Conservation (phyloP, 2,797 vertebrate genomes). For the Pseudochirops cupreus region DNA sequence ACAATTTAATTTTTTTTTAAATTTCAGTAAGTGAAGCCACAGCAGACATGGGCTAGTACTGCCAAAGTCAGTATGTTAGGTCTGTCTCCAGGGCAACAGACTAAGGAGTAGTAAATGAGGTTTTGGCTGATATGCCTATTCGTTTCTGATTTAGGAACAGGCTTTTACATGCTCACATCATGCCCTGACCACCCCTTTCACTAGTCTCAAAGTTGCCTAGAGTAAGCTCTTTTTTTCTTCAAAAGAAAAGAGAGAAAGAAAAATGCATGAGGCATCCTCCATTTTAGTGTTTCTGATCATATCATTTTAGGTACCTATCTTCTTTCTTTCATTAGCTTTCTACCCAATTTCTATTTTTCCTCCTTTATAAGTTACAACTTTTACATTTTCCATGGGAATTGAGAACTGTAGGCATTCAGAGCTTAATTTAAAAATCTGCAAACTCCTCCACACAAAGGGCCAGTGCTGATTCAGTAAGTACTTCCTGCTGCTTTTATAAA, state of each 20-base stretch:
- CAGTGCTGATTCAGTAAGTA: conserved; percentile 70
- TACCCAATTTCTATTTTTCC: neutral
- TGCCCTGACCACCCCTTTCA: conserved; percentile 53
- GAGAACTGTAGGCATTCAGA: conserved; percentile 61
- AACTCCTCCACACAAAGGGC: conserved; percentile 67
- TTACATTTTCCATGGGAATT: conserved; percentile 66
- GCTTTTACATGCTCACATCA: conserved; percentile 53
- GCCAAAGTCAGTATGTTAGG: conserved; percentile 75
- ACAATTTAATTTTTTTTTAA: conserved; percentile 55
- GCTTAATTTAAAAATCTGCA: conserved; percentile 79
- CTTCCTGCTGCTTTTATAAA: conserved; percentile 78
- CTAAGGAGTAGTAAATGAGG: conserved; percentile 69
- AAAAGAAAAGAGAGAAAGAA: neutral
- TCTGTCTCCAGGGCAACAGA: conserved; percentile 78
- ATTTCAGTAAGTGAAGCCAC: conserved; percentile 60
- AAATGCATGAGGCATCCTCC: neutral
- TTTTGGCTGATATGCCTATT: conserved; percentile 64
- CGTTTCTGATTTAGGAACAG: conserved; percentile 72
- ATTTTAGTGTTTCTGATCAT: neutral
- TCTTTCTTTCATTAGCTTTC: neutral
- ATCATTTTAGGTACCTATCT: neutral
- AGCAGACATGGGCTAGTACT: conserved; percentile 53
- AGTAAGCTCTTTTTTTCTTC: neutral
- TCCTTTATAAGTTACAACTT: neutral
- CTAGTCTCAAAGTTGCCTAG: conserved; percentile 52